Evolutionary conservation across 2,888 invertebrate genomes (phyloP), one percentile per base, ranked within the genome.

Genomic region (Caenorhabditis becei): DNA sequence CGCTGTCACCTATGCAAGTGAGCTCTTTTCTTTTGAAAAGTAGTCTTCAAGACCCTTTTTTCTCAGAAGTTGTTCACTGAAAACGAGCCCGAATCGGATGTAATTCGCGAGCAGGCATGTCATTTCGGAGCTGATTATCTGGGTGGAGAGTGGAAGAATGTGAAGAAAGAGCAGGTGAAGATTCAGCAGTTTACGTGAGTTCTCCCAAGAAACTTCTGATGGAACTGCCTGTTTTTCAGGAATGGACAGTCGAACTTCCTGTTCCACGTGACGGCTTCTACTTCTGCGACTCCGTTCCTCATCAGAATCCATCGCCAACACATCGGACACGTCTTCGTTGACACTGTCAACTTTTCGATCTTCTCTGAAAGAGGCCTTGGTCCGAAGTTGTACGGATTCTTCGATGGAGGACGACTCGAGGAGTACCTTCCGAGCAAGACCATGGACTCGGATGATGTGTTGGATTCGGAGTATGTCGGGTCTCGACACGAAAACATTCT

Each of bases 301-400:
- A 20, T 74, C 8, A 35, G 74, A 74, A 65, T 74, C 49, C 74
- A 74, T 59, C 65, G 66, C 8, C 51, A 51, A 20, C 41, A 35
- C 23, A 35, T 3, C 1, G 28, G 14, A n/a, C 74, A 66, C 18
- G 65, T 74, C 1, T 74, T 74, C 32, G 26, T 26, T 2, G 74
- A 74, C 26, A 74, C 66, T 11, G 59, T 74, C 18, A 59, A 59
- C 47, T 74, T 74, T 41, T 56, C 74, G 1, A 66, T 74, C 23
- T 74, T 74, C 41, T 74, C 74, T n/a, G 74, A 74, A 51, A n/a
- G 74, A 26, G 66, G 59, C 26, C 41, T 74, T 8, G 74, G 74
- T 2, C 74, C 74, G 14, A 74, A 74, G 49, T 26, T 74, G 5
- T 74, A 74, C 53, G 74, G 74, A 53, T 74, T 74, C 56, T 66